Evolutionary conservation across 1,140 invertebrate genomes (phyloP).

Genomic region (Orussus abietinus): DNA sequence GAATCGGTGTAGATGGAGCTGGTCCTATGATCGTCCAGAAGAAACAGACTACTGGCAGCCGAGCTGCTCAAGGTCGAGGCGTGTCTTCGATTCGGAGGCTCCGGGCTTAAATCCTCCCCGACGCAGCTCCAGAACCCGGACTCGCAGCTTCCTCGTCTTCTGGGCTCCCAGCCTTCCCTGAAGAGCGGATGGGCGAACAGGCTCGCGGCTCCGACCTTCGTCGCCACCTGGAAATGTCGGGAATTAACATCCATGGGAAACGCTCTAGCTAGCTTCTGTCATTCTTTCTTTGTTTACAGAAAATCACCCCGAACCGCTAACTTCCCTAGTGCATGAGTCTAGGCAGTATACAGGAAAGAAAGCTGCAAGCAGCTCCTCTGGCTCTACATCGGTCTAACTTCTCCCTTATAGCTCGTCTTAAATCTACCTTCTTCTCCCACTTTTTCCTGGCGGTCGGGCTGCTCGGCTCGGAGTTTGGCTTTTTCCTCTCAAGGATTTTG

Average conservation of each 20-base stretch:
- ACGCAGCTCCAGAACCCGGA: constrained; percentile 85
- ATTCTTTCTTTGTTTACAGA: too few relatives aligned
- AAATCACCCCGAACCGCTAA: too few relatives aligned
- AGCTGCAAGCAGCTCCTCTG: too few relatives aligned
- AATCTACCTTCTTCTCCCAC: constrained; percentile 47
- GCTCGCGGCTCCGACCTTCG: constrained; percentile 48
- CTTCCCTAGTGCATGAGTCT: too few relatives aligned
- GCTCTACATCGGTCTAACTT: too few relatives aligned
- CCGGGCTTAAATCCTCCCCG: constrained; percentile 63
- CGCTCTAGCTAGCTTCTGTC: too few relatives aligned
- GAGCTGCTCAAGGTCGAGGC: constrained; percentile 57
- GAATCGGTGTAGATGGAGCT: constrained; percentile 83
- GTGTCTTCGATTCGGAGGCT: constrained; percentile 46
- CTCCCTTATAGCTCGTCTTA: too few relatives aligned
- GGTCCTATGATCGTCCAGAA: constrained; percentile 65
- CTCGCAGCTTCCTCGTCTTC: constrained; percentile 79
- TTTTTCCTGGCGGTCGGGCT: constrained; percentile 51
- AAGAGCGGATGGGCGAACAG: constrained; percentile 56
- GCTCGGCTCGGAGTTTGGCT: constrained; percentile 48
- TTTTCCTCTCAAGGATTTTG: constrained; percentile 48
- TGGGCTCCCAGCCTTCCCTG: constrained; percentile 51
- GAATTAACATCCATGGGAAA: too few relatives aligned
- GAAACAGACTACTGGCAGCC: constrained; percentile 59
- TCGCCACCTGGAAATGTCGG: constrained; percentile 44
- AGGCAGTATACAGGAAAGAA: too few relatives aligned